Conservation (phyloP, 1,140 invertebrate species). For the Ostrea denselamellosa region DNA sequence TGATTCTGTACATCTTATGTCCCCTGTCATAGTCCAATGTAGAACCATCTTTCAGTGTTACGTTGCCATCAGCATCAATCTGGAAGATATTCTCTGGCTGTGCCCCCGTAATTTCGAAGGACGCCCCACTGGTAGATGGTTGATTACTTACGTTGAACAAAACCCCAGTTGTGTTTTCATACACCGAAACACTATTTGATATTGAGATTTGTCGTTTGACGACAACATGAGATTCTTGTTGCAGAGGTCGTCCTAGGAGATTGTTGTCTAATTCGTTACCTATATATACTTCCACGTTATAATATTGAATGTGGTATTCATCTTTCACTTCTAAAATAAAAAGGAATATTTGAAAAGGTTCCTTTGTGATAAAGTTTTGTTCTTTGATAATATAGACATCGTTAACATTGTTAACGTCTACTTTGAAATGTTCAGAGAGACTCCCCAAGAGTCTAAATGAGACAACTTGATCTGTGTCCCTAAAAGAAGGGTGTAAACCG, state of each 20-base stretch:
- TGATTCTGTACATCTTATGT: neutral
- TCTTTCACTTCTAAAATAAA: constrained; percentile 5
- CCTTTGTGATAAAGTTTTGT: neutral
- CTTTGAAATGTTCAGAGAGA: constrained; percentile 16
- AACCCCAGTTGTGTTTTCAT: constrained; percentile 1
- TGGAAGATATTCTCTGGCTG: neutral
- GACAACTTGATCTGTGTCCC: neutral
- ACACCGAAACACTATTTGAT: neutral
- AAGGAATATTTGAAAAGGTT: neutral
- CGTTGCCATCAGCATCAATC: constrained; percentile 12
- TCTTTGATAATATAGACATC: neutral
- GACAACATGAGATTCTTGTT: constrained; percentile 19
- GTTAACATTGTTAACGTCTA: neutral
- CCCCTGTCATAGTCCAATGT: constrained; percentile 16
- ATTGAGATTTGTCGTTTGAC: constrained; percentile 11
- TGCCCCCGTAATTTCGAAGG: neutral
- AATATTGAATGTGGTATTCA: neutral
- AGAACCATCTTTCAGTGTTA: neutral
- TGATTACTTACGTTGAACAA: constrained; percentile 10
- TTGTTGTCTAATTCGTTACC: neutral
- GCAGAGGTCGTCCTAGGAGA: neutral
- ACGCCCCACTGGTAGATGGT: neutral
- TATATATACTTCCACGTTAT: neutral
- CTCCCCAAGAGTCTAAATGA: neutral
- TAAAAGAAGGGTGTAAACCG: neutral